These are phyloP conservation scores for Ophioninae sp. DNA, from an alignment of 2,888 invertebrate genomes.

Conservation along the genomic window DNA sequence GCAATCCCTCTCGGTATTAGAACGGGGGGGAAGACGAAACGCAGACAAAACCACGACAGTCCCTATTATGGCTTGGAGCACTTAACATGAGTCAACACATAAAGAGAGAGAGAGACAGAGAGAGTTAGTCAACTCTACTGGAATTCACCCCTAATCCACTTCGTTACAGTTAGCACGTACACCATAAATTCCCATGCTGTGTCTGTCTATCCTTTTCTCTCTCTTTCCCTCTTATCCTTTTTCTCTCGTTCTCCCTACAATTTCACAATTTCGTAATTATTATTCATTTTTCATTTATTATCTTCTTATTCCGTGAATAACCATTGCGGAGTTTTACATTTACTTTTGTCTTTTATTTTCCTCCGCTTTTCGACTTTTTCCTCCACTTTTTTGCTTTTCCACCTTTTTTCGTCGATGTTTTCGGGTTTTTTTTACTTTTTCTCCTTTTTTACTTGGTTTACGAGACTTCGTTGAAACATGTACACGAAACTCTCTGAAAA, in stretches of 20 bases:
- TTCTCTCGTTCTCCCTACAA: not conserved
- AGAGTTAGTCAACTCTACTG: slow-evolving; percentile 47
- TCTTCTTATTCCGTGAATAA: too few species aligned
- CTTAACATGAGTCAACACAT: slow-evolving; percentile 56
- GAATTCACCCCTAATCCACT: slow-evolving; percentile 60
- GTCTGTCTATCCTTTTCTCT: not conserved
- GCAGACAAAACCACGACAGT: slow-evolving; percentile 55
- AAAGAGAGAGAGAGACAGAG: slow-evolving; percentile 9
- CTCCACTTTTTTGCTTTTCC: too few species aligned
- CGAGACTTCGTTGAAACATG: too few species aligned
- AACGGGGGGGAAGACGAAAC: slow-evolving; percentile 38
- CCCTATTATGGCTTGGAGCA: slow-evolving; percentile 53
- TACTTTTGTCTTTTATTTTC: too few species aligned
- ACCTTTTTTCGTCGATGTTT: too few species aligned
- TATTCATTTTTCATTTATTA: too few species aligned
- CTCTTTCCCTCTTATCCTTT: slow-evolving; percentile 1
- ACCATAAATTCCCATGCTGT: slow-evolving; percentile 50
- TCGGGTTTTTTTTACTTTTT: not conserved
- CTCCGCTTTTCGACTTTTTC: too few species aligned
- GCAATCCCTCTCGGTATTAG: slow-evolving; percentile 27
- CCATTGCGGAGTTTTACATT: too few species aligned
- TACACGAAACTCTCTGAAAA: too few species aligned
- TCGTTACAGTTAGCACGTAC: slow-evolving; percentile 54
- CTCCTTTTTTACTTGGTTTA: too few species aligned
- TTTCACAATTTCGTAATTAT: too few species aligned